Evolutionary conservation across 2,797 vertebrate species (phyloP), one percentile per base, ranked within the genome.

Genomic region (Scolopax rusticola): DNA sequence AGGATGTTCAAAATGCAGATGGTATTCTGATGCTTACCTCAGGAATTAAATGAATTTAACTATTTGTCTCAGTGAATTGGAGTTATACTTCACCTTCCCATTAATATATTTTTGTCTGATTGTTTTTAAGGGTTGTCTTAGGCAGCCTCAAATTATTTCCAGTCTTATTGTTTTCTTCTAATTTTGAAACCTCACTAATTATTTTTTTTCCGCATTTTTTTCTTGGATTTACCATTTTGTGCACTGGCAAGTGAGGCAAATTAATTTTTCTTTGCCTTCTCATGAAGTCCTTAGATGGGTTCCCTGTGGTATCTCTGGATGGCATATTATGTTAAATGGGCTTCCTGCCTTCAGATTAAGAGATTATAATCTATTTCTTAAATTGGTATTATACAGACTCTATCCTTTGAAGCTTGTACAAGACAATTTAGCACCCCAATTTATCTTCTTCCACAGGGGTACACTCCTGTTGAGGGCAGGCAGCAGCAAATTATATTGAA

Each of bases 291-390:
- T 93, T 90, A 89, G 77, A 87, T 74, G 43, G 32, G n/a, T 36
- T 95, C 45, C 32, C 30, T 11, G 1, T 80, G 50, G 18, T 94
- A 77, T 68, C 38, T 76, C 84, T 75, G 6, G 11, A 54, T 91
- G 57, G 38, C 32, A 43, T 69, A 73, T 86, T 90, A 81, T 45
- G 24, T 47, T 93, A 91, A 89, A 54, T 33, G 85, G 32, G 19
- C 8, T 76, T 84, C 91, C 67, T 90, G 65, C 36, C 41, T 93
- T 88, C 70, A 88, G 63, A 92, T 61, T 88, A 91, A 70, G 68
- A 89, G 63, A 93, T 86, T 90, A 80, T 60, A 73, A 65, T 63
- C 15, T 21, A 18, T 53, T 30, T 85, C n/a, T 75, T 67, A 95
- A 85, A 77, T 36, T 68, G 32, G 20, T 50, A 43, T 53, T 54